These are phyloP conservation scores for Gadus macrocephalus DNA, from an alignment of 2,113 vertebrate genomes.

Conservation along the genomic window DNA sequence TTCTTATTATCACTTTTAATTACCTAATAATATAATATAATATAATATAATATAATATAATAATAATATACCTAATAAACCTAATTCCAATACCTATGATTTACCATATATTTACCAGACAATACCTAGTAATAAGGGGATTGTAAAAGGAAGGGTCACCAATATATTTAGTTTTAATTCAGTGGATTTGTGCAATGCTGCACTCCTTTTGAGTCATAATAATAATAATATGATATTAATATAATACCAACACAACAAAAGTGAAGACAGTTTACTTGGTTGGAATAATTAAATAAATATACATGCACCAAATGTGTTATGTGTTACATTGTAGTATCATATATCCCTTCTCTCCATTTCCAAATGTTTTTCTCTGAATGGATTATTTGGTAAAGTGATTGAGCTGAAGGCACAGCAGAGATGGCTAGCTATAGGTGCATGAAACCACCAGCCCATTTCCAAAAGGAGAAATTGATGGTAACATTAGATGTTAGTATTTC, in stretches of 20 bases:
- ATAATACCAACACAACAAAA: neutral
- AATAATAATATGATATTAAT: neutral
- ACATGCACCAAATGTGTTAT: neutral
- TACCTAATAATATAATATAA: too few relatives aligned
- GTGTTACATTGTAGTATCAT: neutral
- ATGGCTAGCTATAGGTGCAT: neutral
- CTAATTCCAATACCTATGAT: too few relatives aligned
- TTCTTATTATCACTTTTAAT: too few relatives aligned
- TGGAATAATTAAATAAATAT: neutral
- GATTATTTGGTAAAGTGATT: neutral
- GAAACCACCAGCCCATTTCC: neutral
- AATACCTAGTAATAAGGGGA: too few relatives aligned
- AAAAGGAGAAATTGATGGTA: slow-evolving; percentile 11
- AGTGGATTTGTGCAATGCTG: neutral
- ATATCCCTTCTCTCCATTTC: too few relatives aligned
- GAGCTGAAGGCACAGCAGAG: neutral
- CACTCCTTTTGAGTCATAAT: neutral
- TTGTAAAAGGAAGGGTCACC: too few relatives aligned
- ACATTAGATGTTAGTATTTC: slow-evolving; percentile 17
- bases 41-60: too few relatives aligned
- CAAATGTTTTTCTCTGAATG: neutral
- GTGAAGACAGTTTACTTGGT: neutral
- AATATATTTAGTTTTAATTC: neutral
- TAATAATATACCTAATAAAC: too few relatives aligned
- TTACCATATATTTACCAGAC: too few relatives aligned